These are phyloP conservation scores for Drosophila varians DNA, from an alignment of 1,140 invertebrate genomes.

Conservation along the genomic window DNA sequence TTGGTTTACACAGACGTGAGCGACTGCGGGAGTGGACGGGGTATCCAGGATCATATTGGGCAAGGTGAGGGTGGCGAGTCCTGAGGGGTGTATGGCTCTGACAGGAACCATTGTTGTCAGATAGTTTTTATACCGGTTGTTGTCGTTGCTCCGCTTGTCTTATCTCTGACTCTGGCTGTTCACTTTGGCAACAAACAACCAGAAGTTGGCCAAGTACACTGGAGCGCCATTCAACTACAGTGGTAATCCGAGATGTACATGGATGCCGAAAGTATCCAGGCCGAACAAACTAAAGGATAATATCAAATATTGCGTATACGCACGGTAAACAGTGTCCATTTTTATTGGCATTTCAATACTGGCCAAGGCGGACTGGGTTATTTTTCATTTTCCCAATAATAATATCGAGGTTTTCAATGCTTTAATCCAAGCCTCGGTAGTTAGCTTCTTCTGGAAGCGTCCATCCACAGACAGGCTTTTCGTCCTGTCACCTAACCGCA, in stretches of 20 bases:
- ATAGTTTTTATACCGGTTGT: constrained; percentile 28
- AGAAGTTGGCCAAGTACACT: constrained; percentile 55
- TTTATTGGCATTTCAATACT: no score
- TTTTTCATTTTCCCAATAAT: neutral
- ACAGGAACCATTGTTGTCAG: constrained; percentile 51
- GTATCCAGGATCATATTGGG: neutral
- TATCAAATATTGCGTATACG: neutral
- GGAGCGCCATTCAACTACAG: constrained; percentile 12
- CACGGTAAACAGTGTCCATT: neutral
- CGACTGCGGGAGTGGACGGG: neutral
- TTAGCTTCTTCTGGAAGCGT: neutral
- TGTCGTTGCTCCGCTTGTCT: constrained; percentile 11
- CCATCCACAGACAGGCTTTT: neutral
- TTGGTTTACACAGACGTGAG: constrained; percentile 61
- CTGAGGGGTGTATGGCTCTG: constrained; percentile 9
- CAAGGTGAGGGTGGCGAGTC: neutral
- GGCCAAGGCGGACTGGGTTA: no score
- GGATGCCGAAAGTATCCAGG: neutral
- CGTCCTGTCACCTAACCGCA: constrained; percentile 43
- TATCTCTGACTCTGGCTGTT: constrained; percentile 44
- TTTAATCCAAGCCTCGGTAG: neutral
- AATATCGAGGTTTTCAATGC: neutral
- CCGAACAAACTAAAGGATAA: neutral
- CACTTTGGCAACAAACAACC: constrained; percentile 48
- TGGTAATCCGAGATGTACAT: constrained; percentile 20